Evolutionary conservation across 2,797 vertebrate species (phyloP).

Genomic region (Arrhamphus sclerolepis): DNA sequence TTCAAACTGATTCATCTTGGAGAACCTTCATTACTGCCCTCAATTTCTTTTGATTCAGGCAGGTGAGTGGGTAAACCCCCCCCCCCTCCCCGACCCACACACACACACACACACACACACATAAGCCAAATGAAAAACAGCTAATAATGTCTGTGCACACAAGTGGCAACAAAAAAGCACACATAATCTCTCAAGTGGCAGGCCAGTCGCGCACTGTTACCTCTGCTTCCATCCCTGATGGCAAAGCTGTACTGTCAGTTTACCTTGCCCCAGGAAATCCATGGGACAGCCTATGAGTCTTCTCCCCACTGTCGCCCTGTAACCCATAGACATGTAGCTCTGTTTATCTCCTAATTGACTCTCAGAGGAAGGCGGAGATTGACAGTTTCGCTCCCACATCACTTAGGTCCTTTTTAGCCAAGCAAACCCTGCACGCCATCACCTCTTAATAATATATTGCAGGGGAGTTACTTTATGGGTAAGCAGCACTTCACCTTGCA

Average conservation of each 20-base stretch:
- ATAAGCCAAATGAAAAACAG: neutral
- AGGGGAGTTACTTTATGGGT: slow-evolving; percentile 73
- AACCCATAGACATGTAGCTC: slow-evolving; percentile 73
- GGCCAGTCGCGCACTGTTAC: slow-evolving; percentile 62
- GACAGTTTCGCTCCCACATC: slow-evolving; percentile 78
- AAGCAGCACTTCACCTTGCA: slow-evolving; percentile 58
- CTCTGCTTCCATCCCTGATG: slow-evolving; percentile 74
- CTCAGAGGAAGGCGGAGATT: slow-evolving; percentile 83
- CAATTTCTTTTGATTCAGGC: slow-evolving; percentile 28
- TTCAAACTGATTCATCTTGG: slow-evolving; percentile 30
- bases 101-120: slow-evolving; percentile 1
- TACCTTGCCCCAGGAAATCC: slow-evolving; percentile 86
- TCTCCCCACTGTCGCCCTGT: slow-evolving; percentile 67
- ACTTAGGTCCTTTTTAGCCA: slow-evolving; percentile 78
- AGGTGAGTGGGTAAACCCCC: slow-evolving; percentile 29
- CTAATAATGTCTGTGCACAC: slow-evolving; percentile 11
- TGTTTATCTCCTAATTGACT: slow-evolving; percentile 91
- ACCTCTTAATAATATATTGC: slow-evolving; percentile 81
- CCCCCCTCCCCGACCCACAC: too few relatives aligned
- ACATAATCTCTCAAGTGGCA: slow-evolving; percentile 62
- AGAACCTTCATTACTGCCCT: slow-evolving; percentile 38
- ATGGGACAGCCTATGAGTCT: slow-evolving; percentile 78
- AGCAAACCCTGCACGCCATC: slow-evolving; percentile 67
- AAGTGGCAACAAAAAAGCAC: slow-evolving; percentile 44
- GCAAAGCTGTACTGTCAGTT: slow-evolving; percentile 77